Evolutionary conservation across 2,797 vertebrate genomes (phyloP), one percentile per base, ranked within the genome.

Genomic region (Lepidocolaptes lacrymiger): DNA sequence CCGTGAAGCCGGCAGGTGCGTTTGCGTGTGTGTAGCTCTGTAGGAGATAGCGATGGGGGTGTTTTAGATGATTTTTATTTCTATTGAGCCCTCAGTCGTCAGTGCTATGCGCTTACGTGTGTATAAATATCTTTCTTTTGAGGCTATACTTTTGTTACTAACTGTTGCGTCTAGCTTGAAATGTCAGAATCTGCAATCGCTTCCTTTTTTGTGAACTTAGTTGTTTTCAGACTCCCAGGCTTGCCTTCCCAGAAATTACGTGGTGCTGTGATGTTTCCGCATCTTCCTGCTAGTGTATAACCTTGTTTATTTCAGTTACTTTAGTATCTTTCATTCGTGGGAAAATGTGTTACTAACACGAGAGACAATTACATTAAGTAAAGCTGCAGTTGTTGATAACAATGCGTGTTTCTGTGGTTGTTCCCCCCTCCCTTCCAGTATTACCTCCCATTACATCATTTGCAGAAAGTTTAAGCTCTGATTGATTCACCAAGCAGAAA

Each of bases 121-220:
- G 7, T 43, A 19, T 12, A 36, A 52, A 43, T 62, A 24, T 6
- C 30, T 74, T 64, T 43, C 22, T 63, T 79, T 27, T 23, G 62
- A 58, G 62, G 39, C 51, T 55, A 0, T 59, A 30, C 49, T 86
- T 83, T 7, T 26, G 36, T 78, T 81, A 4, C 34, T 48, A 77
- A 90, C 72, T 94, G 90, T 96, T 94, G 85, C 73, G 3, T 90
- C 77, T 56, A 51, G 10, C 62, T 84, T 49, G 27, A 68, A 74
- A 71, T 39, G 80, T 79, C 88, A 81, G 28, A 59, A 85, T 2
- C 23, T 37, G 64, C 6, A 2, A 9, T 34, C 46, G 71, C 78
- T 93, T 82, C 81, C 52, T 75, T 82, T 89, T 83, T 85, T 85
- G 87, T 76, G 58, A 58, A 73, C 80, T 91, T 74, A 55, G 73